Conservation (phyloP, 1,140 invertebrate genomes). For the Micrasema minimum region DNA sequence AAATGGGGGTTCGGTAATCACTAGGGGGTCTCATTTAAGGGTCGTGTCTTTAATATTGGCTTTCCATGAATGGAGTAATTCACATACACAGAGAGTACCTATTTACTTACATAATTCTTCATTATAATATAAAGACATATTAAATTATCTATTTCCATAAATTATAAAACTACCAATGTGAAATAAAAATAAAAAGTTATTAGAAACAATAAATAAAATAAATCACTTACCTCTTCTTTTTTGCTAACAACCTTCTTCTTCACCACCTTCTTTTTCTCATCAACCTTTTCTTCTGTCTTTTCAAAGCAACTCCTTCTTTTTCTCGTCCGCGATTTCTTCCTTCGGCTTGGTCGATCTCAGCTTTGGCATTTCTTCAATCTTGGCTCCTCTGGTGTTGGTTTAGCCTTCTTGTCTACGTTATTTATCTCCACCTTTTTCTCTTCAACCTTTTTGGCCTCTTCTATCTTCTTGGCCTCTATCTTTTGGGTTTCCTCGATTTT, state of each 20-base stretch:
- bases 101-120: no score
- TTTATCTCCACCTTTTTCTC: conserved; percentile 54
- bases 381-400: conserved; percentile 60
- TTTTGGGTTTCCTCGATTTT: conserved; percentile 58
- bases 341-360: conserved; percentile 67
- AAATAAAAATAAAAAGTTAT: no score
- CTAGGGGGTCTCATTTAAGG: no score
- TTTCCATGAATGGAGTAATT: no score
- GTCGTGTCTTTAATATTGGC: no score
- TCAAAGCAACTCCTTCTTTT: conserved; percentile 58
- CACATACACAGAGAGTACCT: no score
- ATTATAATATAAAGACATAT: no score
- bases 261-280: conserved; percentile 63
- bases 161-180: no score
- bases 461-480: conserved; percentile 58
- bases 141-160: no score
- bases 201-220: no score
- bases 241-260: conserved; percentile 64
- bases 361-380: conserved; percentile 68
- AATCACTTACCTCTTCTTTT: conserved; percentile 63
- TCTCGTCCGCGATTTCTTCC: conserved; percentile 63
- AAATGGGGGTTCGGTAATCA: no score
- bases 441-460: conserved; percentile 58
- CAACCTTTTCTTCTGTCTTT: conserved; percentile 58
- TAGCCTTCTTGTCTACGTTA: conserved; percentile 54